Evolutionary conservation across 2,113 vertebrate species (phyloP).

Genomic region (Perca schrenkii): DNA sequence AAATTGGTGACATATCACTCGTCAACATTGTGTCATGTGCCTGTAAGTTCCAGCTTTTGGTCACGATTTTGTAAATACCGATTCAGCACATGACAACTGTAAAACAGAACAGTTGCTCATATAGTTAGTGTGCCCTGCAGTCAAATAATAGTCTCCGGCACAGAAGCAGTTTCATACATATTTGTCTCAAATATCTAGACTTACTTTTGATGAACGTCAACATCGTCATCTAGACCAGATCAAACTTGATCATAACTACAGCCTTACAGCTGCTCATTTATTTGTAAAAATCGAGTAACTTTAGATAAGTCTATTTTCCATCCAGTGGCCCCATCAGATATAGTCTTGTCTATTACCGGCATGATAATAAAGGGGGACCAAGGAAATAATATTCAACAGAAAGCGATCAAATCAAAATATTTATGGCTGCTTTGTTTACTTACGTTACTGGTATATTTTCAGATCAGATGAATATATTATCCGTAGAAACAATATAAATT

Average conservation of each 20-base stretch:
- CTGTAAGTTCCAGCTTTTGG: not conserved
- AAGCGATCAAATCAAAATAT: not conserved
- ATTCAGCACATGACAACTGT: not conserved
- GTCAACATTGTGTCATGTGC: not conserved
- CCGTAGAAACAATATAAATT: not conserved
- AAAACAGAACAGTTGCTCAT: not conserved
- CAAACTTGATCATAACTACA: not conserved
- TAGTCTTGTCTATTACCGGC: no score
- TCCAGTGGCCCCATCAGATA: not conserved
- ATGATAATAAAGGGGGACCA: no score
- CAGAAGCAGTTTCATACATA: not conserved
- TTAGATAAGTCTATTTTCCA: no score
- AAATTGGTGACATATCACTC: not conserved
- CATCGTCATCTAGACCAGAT: not conserved
- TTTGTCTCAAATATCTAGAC: not conserved
- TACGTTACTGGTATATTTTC: not conserved
- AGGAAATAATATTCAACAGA: not conserved
- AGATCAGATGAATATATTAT: not conserved
- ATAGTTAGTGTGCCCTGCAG: no score
- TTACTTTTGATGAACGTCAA: not conserved
- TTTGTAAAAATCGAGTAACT: no score
- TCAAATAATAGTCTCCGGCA: not conserved
- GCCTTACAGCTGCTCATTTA: not conserved
- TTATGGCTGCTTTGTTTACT: not conserved
- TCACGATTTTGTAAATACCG: not conserved